Evolutionary conservation across 2,113 vertebrate species (phyloP).

Genomic region (Tyto alba): DNA sequence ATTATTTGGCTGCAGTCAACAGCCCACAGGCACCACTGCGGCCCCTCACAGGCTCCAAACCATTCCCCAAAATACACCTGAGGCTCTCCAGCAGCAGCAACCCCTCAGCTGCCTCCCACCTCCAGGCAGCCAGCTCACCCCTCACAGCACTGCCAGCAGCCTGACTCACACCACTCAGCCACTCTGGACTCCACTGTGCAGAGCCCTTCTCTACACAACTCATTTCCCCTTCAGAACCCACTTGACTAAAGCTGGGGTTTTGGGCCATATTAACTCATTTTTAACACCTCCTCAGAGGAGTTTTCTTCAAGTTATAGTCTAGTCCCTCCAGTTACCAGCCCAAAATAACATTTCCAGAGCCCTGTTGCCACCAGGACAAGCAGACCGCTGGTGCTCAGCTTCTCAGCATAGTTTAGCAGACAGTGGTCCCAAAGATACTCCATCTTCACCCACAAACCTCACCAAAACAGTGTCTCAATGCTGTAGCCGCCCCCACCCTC

Average conservation of each 20-base stretch:
- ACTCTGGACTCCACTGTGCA: not conserved
- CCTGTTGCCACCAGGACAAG: not conserved
- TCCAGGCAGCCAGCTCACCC: not conserved
- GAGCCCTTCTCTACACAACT: not conserved
- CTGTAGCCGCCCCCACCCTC: not conserved
- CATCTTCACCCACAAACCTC: not conserved
- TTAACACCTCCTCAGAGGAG: fast-evolving
- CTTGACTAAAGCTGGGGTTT: fast-evolving
- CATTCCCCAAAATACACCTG: not conserved
- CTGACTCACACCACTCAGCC: fast-evolving
- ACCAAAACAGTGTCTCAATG: fast-evolving
- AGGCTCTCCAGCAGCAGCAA: not conserved
- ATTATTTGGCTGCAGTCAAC: not conserved
- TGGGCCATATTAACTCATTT: not conserved
- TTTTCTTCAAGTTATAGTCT: not conserved
- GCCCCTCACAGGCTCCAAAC: not conserved
- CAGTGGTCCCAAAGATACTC: fast-evolving
- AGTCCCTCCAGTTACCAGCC: not conserved
- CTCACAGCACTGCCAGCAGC: not conserved
- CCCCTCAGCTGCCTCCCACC: fast-evolving
- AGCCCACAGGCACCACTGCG: fast-evolving
- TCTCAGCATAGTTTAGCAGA: not conserved
- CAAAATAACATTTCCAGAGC: not conserved
- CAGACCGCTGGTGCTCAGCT: fast-evolving
- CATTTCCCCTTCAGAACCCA: not conserved